Evolutionary conservation across 2,797 vertebrate species (phyloP).

Genomic region (Nasua narica): DNA sequence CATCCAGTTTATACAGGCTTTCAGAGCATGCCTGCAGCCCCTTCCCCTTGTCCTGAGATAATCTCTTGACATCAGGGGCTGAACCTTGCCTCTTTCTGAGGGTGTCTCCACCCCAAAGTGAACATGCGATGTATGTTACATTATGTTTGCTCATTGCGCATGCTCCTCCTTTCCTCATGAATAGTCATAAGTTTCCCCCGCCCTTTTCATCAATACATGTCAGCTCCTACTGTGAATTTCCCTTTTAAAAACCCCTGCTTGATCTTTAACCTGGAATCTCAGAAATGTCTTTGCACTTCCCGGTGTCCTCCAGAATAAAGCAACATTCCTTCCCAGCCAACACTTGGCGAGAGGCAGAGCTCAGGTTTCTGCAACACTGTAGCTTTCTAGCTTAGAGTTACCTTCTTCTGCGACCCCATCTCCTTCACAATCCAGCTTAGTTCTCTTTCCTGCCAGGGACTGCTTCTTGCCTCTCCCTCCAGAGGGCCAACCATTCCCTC

Average conservation of each 20-base stretch:
- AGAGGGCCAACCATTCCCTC: background rate
- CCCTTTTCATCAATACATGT: background rate
- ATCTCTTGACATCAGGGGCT: background rate
- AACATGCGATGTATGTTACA: background rate
- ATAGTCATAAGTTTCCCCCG: background rate
- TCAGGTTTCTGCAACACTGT: background rate
- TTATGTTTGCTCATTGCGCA: background rate
- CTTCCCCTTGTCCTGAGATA: background rate
- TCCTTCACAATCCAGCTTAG: background rate
- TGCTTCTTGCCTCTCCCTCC: background rate
- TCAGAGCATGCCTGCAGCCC: background rate
- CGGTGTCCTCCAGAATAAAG: background rate
- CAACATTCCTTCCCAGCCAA: background rate
- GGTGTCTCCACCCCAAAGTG: background rate
- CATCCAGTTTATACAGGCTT: background rate
- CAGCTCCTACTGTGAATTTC: background rate
- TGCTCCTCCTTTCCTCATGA: background rate
- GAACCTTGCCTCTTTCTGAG: background rate
- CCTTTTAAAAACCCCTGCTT: background rate
- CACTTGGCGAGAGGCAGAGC: background rate
- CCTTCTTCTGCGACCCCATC: background rate
- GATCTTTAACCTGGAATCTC: background rate
- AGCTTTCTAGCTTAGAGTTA: background rate
- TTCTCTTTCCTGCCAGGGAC: background rate
- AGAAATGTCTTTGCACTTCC: background rate